These are phyloP conservation scores for Lordiphosa fenestrarum DNA, from an alignment of 2,888 invertebrate genomes.

Conservation along the genomic window DNA sequence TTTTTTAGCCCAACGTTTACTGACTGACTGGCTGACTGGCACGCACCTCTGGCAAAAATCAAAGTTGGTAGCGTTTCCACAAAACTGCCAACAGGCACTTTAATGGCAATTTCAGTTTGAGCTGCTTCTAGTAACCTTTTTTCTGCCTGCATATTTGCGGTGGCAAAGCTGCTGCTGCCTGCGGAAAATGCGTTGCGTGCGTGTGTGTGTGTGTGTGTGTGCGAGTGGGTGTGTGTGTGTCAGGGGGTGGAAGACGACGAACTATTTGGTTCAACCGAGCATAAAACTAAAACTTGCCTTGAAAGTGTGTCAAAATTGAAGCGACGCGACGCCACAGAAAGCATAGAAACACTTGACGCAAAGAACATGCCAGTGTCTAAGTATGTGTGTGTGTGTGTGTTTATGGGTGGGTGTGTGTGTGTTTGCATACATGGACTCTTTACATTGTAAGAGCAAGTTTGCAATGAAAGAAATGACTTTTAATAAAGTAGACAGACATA, in stretches of 20 bases:
- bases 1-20: not conserved
- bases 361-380: slow-evolving; percentile 19
- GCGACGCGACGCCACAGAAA: slow-evolving; percentile 36
- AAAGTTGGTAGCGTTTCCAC: slow-evolving; percentile 50
- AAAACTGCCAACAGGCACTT: slow-evolving; percentile 58
- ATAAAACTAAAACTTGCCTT: slow-evolving; percentile 66
- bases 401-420: too few relatives aligned
- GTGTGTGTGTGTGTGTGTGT: too few relatives aligned
- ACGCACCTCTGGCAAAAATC: slow-evolving; percentile 45
- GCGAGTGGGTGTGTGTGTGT: too few relatives aligned
- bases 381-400: too few relatives aligned
- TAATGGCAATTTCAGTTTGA: slow-evolving; percentile 44
- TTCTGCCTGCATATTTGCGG: slow-evolving; percentile 61
- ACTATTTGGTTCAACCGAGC: slow-evolving; percentile 66
- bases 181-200: not conserved
- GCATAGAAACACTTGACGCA: slow-evolving; percentile 23
- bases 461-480: too few relatives aligned
- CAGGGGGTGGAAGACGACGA: slow-evolving; percentile 15
- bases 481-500: too few relatives aligned
- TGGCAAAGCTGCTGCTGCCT: slow-evolving; percentile 56
- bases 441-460: too few relatives aligned
- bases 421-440: too few relatives aligned
- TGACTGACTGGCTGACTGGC: too few relatives aligned
- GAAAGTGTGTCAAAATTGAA: slow-evolving; percentile 67
- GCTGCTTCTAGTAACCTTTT: slow-evolving; percentile 25